Percentiles rank a stretch among this genome's conserved stretches.
Conservation (phyloP, 2,113 vertebrate genomes). For the Halcyon malimbica region DNA sequence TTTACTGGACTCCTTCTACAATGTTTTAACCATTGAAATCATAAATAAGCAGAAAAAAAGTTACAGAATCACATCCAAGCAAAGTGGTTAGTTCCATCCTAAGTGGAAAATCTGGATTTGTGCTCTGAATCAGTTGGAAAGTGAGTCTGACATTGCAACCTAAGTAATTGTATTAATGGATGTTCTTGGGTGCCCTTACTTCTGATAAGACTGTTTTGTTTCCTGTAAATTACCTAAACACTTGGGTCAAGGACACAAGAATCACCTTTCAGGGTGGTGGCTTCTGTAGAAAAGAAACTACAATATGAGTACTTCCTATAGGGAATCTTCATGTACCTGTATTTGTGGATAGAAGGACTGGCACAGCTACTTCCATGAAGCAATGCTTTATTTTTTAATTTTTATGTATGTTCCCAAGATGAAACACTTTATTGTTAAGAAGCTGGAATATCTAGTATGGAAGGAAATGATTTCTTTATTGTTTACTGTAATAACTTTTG, state of each 20-base stretch:
- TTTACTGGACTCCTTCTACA: neutral
- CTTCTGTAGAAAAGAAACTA: neutral
- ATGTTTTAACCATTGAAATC: neutral
- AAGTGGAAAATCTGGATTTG: neutral
- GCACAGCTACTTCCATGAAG: neutral
- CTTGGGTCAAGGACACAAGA: neutral
- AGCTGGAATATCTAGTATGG: neutral
- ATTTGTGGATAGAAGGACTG: neutral
- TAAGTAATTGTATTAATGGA: neutral
- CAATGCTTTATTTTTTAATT: neutral
- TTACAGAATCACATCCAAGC: neutral
- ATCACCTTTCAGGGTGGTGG: neutral
- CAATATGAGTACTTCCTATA: neutral
- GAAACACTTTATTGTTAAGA: neutral
- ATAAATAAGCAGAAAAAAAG: neutral
- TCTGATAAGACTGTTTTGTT: rapidly evolving
- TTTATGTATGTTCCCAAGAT: neutral
- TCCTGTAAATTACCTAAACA: neutral
- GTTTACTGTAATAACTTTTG: neutral
- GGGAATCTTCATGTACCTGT: rapidly evolving
- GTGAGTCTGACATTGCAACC: neutral
- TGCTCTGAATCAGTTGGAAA: neutral
- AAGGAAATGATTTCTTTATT: neutral
- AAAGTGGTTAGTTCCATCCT: neutral
- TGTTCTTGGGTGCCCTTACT: neutral